Evolutionary conservation across 1,140 invertebrate species (phyloP).

Genomic region (Geopemphigus sp.): DNA sequence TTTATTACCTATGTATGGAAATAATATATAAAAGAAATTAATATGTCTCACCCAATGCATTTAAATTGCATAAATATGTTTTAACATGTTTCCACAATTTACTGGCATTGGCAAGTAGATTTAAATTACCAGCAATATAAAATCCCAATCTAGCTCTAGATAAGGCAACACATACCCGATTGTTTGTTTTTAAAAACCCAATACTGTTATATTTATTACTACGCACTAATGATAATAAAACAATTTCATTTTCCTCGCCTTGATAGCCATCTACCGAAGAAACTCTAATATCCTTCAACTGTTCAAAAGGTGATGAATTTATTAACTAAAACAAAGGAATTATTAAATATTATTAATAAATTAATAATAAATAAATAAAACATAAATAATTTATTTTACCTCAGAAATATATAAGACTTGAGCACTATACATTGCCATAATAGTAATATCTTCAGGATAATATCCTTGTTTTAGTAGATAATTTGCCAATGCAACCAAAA

Average conservation of each 20-base stretch:
- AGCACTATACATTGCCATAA: constrained; percentile 67
- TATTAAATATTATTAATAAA: no score
- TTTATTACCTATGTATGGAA: neutral
- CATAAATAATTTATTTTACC: constrained; percentile 24
- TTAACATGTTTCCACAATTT: constrained; percentile 49
- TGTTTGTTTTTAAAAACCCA: constrained; percentile 67
- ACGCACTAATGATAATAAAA: constrained; percentile 77
- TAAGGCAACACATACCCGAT: constrained; percentile 78
- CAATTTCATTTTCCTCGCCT: constrained; percentile 82
- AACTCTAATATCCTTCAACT: constrained; percentile 55
- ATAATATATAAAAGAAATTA: neutral
- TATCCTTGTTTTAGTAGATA: constrained; percentile 66
- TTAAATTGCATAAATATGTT: constrained; percentile 29
- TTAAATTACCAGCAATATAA: constrained; percentile 61
- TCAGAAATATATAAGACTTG: constrained; percentile 55
- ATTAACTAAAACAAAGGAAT: constrained; percentile 24
- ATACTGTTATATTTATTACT: constrained; percentile 67
- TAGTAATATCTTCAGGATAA: constrained; percentile 62
- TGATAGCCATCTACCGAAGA: constrained; percentile 78
- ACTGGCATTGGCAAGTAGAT: constrained; percentile 45
- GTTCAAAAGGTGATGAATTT: constrained; percentile 1
- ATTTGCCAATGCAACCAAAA: constrained; percentile 60
- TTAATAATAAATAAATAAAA: neutral
- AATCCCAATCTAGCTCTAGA: constrained; percentile 75
- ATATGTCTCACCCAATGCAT: constrained; percentile 52